Evolutionary conservation across 2,113 vertebrate genomes (phyloP), one percentile per base, ranked within the genome.

Genomic region (Zapus hudsonius): DNA sequence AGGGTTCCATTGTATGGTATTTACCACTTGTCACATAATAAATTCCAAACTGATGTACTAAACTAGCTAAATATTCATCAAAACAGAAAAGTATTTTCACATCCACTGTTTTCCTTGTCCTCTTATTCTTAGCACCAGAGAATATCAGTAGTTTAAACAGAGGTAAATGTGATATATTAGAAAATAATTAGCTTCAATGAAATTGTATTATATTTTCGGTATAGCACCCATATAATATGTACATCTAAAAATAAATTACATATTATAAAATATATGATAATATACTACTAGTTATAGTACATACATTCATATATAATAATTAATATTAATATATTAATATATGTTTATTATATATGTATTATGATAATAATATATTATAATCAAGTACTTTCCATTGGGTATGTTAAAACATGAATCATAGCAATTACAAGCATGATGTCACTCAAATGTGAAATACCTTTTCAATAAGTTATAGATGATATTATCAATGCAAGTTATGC

Each of bases 371-470:
- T 64, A 27, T 74, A 57, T 74, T 84, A 64, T 55, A 11, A 63
- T 42, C 13, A 29, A 91, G 36, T 36, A 42, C 38, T 85, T 91
- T 59, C 31, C 40, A 73, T 2, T 1, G 23, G 22, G 0, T 59
- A 31, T 64, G 19, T 82, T 59, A 44, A 89, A 69, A 83, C 13
- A 3, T 64, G 4, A 23, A 31, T 84, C 47, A 79, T 47, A 36
- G 40, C 73, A 73, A 81, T 57, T 47, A 0, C n/a, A 80, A 96
- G 76, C 29, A 55, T 67, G 55, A 80, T 81, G 36, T 84, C 44
- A 70, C n/a, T 64, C 47, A 92, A 80, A 87, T n/a, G 31, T 83
- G 67, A 74, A 87, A 36, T 19, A 75, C 22, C 88, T 83, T 96
- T 82, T 63, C 74, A 89, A 44, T 78, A 87, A 66, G 64, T 70